A percentile compares a stretch with the other conserved stretches of the same genome.
These are phyloP conservation scores for Trachelus troglodyta DNA, from an alignment of 2,888 invertebrate genomes.

Conservation along the genomic window DNA sequence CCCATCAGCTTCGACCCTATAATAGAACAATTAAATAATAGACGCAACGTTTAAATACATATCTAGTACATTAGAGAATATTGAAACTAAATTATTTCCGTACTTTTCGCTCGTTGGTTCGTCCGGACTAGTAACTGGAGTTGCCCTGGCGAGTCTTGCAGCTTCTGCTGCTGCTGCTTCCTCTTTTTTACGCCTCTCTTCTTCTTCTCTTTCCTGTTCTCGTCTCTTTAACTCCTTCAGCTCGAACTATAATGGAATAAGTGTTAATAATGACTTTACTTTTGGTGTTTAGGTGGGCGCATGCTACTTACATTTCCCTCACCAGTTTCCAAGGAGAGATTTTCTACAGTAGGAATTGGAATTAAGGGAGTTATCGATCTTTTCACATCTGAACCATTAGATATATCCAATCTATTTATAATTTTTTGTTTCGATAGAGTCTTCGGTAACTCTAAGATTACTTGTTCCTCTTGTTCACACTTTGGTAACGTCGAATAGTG, in stretches of 20 bases:
- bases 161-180: conserved; percentile 86
- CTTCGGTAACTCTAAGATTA: not conserved
- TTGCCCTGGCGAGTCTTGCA: conserved; percentile 71
- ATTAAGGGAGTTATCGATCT: conserved; percentile 12
- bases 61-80: not conserved
- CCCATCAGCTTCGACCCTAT: conserved; percentile 61
- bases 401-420: not conserved
- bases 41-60: not conserved
- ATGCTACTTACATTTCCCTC: conserved; percentile 1
- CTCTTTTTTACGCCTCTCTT: conserved; percentile 74
- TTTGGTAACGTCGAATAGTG: conserved; percentile 6
- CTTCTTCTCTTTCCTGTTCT: conserved; percentile 76
- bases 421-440: conserved; percentile 8
- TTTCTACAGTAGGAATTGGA: conserved; percentile 23
- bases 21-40: conserved; percentile 19
- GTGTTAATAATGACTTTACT: not conserved
- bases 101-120: conserved; percentile 64
- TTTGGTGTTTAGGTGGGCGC: not conserved
- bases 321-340: conserved; percentile 12
- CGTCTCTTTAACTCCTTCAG: conserved; percentile 93
- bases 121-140: conserved; percentile 65
- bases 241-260: conserved; percentile 81
- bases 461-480: conserved; percentile 6
- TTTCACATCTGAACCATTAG: not conserved
- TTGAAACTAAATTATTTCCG: not conserved